Base-by-base conservation (phyloP, 2,888 invertebrate species). In the Euspilapteryx auroguttella region DNA sequence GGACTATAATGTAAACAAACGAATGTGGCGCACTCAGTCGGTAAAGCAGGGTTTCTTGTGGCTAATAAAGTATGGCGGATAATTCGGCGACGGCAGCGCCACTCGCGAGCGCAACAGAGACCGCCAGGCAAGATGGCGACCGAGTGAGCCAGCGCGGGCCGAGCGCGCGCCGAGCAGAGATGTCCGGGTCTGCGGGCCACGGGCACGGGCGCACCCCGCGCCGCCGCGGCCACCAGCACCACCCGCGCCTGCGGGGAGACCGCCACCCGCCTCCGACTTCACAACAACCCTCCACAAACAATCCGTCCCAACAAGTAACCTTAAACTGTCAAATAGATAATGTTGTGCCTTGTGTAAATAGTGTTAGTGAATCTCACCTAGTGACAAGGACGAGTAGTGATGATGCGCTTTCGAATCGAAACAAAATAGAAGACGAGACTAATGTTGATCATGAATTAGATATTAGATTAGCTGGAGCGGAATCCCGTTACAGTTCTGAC, bases 151-250 rank as follows among this genome's bases (percentile, higher is more conserved):
- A 11, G 15, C 24, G 14, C 65, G 66, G 61, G 66, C 51, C 62
- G 61, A 63, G 46, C 57, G 51, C 55, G 50, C 54, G 54, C 65
- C 59, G 64, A 46, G 50, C 62, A 66, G 66, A 65, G 45, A 81
- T 81, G 81, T 80, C 81, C 64, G 65, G 65, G 64, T 61, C 77
- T 62, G 65, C 66, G 65, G 66, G 76, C 75, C 69, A 76, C 73
- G 66, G 69, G 62, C 65, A 59, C 66, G 78, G 73, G 71, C 79
- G 73, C 77, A 76, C 64, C 73, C 76, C 75, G 63, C 79, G 78
- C 62, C 83, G 85, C 57, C 80, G 85, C 62, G 86, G 86, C 41
- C 86, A 85, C 62, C 86, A 86, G 64, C 85, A 86, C 68, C 86
- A 86, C 73, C 86, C 85, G 54, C 82, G 85, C 37, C 80, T 84